Evolutionary conservation across 2,797 vertebrate species (phyloP).

Genomic region (Naso thynnoides): DNA sequence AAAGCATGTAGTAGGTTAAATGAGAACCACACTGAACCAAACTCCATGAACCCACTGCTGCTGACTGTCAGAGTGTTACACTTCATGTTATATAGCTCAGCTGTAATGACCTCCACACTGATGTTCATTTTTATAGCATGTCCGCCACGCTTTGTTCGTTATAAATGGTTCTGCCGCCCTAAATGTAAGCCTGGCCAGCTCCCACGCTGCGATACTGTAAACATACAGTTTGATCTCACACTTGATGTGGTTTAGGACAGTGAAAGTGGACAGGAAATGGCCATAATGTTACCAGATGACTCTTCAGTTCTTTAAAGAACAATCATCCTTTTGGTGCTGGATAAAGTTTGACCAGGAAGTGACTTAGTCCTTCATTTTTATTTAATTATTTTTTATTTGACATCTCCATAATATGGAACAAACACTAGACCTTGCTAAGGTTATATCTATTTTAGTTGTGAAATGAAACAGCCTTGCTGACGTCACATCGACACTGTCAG

Average conservation of each 20-base stretch:
- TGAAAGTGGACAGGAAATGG: constrained; percentile 5
- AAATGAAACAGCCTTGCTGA: neutral
- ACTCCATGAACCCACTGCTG: neutral
- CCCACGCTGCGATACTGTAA: constrained; percentile 4
- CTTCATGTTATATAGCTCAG: constrained; percentile 3
- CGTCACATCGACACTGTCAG: neutral
- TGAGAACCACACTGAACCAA: constrained; percentile 15
- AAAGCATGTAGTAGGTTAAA: neutral
- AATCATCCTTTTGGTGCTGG: neutral
- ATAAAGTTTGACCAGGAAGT: neutral
- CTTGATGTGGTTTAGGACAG: neutral
- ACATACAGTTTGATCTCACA: constrained; percentile 17
- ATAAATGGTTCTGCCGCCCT: constrained; percentile 18
- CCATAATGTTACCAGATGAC: neutral
- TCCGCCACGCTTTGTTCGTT: neutral
- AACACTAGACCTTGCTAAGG: neutral
- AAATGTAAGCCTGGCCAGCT: constrained; percentile 20
- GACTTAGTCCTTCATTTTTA: neutral
- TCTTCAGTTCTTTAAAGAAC: neutral
- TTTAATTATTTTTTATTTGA: neutral
- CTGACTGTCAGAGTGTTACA: constrained; percentile 40
- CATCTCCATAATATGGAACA: neutral
- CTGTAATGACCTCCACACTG: constrained; percentile 19
- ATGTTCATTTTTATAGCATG: constrained; percentile 46
- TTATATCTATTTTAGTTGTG: neutral